Evolutionary conservation across 2,888 invertebrate species (phyloP).

Genomic region (Meganola albula): DNA sequence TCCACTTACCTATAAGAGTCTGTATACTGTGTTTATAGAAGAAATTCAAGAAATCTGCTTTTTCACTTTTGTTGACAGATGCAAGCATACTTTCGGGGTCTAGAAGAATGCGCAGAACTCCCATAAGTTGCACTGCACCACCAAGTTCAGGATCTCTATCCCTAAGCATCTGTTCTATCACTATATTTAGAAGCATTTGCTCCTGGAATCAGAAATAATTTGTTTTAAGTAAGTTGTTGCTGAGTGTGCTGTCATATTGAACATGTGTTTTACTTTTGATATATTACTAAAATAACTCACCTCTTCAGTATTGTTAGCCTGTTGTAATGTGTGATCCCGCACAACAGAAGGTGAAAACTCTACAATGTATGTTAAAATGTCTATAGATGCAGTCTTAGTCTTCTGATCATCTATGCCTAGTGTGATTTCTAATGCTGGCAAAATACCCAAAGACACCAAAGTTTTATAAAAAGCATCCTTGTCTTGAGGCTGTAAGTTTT

Average conservation of each 20-base stretch:
- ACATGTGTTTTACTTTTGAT: too few species aligned
- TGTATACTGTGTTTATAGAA: conserved; percentile 99
- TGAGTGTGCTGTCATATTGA: too few species aligned
- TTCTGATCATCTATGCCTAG: conserved; percentile 93
- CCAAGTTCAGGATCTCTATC: conserved; percentile 98
- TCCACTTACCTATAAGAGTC: conserved; percentile 92
- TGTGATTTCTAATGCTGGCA: conserved; percentile 93
- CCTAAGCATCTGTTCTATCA: conserved; percentile 98
- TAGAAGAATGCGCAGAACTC: conserved; percentile 92
- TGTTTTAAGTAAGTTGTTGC: too few species aligned
- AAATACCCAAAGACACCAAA: conserved; percentile 90
- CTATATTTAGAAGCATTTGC: conserved; percentile 95
- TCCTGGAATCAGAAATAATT: conserved; percentile 78
- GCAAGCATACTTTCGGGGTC: conserved; percentile 99
- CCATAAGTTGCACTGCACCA: conserved; percentile 97
- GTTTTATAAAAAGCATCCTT: conserved; percentile 99
- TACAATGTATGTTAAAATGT: conserved; percentile 98
- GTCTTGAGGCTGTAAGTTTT: conserved; percentile 97
- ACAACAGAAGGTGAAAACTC: conserved; percentile 99
- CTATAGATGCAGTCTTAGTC: conserved; percentile 98
- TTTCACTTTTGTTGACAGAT: conserved; percentile 95
- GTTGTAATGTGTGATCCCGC: conserved; percentile 96
- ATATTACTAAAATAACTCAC: too few species aligned
- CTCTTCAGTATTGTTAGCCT: conserved; percentile 92
- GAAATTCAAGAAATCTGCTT: conserved; percentile 97